phyloP scores from a whole-genome alignment of 2,113 vertebrate species.

The Artemisiospiza belli region DNA sequence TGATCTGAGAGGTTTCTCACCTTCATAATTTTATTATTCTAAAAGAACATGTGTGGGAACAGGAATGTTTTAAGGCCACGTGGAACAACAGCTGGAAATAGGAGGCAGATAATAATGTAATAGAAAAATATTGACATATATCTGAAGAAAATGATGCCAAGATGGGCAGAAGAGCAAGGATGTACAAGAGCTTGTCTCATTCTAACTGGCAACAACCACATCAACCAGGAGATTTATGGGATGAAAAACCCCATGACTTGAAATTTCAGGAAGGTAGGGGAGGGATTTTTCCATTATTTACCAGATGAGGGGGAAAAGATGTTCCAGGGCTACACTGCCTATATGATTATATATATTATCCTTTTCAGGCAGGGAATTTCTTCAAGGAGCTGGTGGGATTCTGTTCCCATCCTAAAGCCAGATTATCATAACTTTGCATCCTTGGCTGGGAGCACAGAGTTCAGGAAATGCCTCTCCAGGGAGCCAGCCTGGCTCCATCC shows the following conservation, averaged over 20 bases:
- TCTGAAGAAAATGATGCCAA: background rate
- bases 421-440: background rate
- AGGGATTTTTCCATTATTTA: background rate
- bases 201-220: background rate
- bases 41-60: background rate
- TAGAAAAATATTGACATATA: background rate
- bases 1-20: background rate
- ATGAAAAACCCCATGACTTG: background rate
- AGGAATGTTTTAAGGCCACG: background rate
- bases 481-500: background rate
- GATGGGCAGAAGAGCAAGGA: background rate
- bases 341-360: background rate
- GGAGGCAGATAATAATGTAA: background rate
- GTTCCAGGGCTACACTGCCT: background rate
- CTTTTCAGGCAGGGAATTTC: background rate
- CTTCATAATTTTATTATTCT: background rate
- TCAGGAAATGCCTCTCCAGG: background rate
- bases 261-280: background rate
- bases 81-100: background rate
- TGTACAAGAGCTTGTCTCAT: background rate
- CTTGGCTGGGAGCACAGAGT: background rate
- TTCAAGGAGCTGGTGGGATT: background rate
- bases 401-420: background rate
- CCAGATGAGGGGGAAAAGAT: background rate
- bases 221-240: background rate